A percentile compares a stretch with the other conserved stretches of the same genome.
phyloP scores from a whole-genome alignment of 1,140 invertebrate species.

The Macrobrachium nipponense region DNA sequence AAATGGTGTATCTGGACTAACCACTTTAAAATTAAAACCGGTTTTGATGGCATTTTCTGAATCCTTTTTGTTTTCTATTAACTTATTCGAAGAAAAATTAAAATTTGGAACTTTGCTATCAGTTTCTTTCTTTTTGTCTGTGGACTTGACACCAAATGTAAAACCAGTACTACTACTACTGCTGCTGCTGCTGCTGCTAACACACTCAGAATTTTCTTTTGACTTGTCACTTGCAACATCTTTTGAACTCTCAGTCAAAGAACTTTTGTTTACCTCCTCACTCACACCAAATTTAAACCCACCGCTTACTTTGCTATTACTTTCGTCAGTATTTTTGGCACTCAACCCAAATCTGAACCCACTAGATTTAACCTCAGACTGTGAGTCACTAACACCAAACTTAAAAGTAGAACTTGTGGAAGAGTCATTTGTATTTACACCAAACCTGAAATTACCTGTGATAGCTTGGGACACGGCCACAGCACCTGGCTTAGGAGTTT shows the following conservation, averaged over 20 bases:
- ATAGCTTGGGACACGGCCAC: constrained; percentile 62
- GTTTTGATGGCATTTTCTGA: constrained; percentile 22
- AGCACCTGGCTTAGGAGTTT: constrained; percentile 69
- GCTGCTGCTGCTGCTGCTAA: not conserved
- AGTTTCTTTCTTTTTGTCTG: constrained; percentile 17
- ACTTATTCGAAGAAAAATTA: constrained; percentile 9
- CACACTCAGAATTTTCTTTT: constrained; percentile 39
- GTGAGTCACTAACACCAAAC: constrained; percentile 54
- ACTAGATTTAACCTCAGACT: constrained; percentile 35
- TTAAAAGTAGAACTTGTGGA: constrained; percentile 52
- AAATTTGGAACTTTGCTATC: not conserved
- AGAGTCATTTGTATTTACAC: constrained; percentile 51
- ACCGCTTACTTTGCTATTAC: constrained; percentile 30
- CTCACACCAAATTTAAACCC: constrained; percentile 55
- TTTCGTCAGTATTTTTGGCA: constrained; percentile 51
- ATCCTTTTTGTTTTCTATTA: constrained; percentile 16
- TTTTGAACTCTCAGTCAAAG: constrained; percentile 30
- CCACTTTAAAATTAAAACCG: constrained; percentile 23
- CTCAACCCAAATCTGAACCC: constrained; percentile 53
- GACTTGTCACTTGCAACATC: constrained; percentile 34
- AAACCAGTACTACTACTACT: constrained; percentile 34
- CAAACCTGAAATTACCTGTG: constrained; percentile 57
- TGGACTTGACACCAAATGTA: constrained; percentile 43
- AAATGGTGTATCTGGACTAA: constrained; percentile 16
- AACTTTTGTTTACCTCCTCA: constrained; percentile 36